Percentiles rank a stretch among this genome's conserved stretches.
phyloP scores from a whole-genome alignment of 2,797 vertebrate genomes.

The Moxostoma hubbsi region DNA sequence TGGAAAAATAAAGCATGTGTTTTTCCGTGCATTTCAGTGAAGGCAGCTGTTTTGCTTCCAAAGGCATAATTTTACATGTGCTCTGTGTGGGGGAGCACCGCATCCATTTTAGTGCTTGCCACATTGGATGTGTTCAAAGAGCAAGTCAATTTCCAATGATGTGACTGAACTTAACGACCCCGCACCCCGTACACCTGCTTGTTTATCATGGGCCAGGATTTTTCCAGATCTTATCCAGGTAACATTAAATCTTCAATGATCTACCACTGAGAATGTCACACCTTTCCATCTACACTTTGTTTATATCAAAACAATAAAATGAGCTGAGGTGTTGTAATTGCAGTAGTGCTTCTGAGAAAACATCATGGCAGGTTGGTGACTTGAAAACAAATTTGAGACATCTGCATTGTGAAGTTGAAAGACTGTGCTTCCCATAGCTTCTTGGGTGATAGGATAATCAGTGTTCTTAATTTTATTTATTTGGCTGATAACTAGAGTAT shows the following conservation, averaged over 20 bases:
- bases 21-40: background rate
- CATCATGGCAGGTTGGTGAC: constrained; percentile 51
- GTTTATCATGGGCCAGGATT: constrained; percentile 58
- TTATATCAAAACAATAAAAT: constrained; percentile 64
- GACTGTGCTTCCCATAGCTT: background rate
- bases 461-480: constrained; percentile 30
- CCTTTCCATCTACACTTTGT: constrained; percentile 57
- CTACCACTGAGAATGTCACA: constrained; percentile 56
- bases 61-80: constrained; percentile 7
- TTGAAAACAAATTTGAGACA: constrained; percentile 22
- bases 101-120: background rate
- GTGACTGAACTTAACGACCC: constrained; percentile 62
- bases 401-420: constrained; percentile 7
- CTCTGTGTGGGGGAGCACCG: background rate
- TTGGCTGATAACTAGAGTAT: constrained; percentile 17
- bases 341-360: constrained; percentile 51
- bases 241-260: constrained; percentile 36
- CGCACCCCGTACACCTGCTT: constrained; percentile 55
- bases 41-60: constrained; percentile 24
- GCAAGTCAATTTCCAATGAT: constrained; percentile 24
- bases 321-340: constrained; percentile 64
- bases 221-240: constrained; percentile 12
- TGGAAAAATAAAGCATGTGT: constrained; percentile 11
- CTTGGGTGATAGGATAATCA: constrained; percentile 22
- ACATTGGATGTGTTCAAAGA: background rate